Conservation (phyloP, 2,113 vertebrate genomes). For the Cephalopterus ornatus region DNA sequence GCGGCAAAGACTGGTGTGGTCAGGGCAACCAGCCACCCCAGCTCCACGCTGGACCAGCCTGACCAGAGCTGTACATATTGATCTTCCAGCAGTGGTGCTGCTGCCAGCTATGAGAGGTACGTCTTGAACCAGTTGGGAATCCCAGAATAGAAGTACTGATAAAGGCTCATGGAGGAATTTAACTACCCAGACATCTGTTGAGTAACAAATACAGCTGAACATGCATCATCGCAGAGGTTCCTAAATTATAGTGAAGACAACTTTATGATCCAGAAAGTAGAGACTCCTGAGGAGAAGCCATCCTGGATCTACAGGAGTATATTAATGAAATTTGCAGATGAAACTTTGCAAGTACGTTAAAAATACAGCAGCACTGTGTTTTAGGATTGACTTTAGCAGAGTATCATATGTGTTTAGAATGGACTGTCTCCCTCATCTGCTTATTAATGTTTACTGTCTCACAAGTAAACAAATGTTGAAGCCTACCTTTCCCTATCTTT, state of each 20-base stretch:
- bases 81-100: neutral
- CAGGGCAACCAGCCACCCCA: neutral
- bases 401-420: neutral
- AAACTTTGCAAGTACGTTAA: conserved; percentile 39
- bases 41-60: neutral
- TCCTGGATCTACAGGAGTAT: conserved; percentile 53
- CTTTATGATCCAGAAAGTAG: conserved; percentile 73
- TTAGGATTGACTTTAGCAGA: neutral
- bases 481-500: neutral
- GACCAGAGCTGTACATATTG: neutral
- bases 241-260: conserved; percentile 75
- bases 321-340: conserved; percentile 62
- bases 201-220: conserved; percentile 75
- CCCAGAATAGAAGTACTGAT: conserved; percentile 57
- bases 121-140: conserved; percentile 65
- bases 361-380: neutral
- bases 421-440: neutral
- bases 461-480: neutral
- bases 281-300: conserved; percentile 67
- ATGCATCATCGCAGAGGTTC: conserved; percentile 74
- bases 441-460: neutral
- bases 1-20: neutral
- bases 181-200: conserved; percentile 77
- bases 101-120: neutral
- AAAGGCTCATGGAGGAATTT: conserved; percentile 70